These are phyloP conservation scores for Orycteropus afer DNA, from an alignment of 2,113 vertebrate genomes.

Conservation along the genomic window DNA sequence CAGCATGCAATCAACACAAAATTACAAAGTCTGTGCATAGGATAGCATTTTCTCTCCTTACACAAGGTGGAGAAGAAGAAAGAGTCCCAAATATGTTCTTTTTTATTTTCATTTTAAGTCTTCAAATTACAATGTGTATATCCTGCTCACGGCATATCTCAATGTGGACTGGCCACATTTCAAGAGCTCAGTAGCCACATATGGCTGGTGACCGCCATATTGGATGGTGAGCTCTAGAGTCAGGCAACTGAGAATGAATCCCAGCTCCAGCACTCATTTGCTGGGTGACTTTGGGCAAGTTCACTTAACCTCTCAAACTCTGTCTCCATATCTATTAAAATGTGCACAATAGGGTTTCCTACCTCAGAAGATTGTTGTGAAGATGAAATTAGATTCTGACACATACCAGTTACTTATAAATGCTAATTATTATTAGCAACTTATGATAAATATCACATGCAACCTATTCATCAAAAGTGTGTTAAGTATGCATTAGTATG, in stretches of 20 bases:
- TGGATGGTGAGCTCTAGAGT: not conserved
- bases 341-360: not conserved
- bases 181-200: not conserved
- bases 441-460: not conserved
- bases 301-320: not conserved
- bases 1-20: not conserved
- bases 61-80: too few species aligned
- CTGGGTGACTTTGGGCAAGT: not conserved
- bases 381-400: conserved; percentile 1
- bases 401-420: conserved; percentile 15
- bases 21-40: not conserved
- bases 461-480: not conserved
- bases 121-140: not conserved
- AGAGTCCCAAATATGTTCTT: not conserved
- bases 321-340: not conserved
- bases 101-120: not conserved
- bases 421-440: conserved; percentile 6
- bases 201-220: not conserved
- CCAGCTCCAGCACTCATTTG: not conserved
- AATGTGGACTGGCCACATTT: not conserved
- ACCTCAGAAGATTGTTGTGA: not conserved
- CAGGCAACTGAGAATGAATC: not conserved
- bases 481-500: not conserved
- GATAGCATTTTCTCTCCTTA: too few species aligned
- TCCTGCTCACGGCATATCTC: not conserved